Percentiles rank a stretch among this genome's conserved stretches.
Conservation (phyloP, 2,113 vertebrate species). For the cattle (Bos taurus) region DNA sequence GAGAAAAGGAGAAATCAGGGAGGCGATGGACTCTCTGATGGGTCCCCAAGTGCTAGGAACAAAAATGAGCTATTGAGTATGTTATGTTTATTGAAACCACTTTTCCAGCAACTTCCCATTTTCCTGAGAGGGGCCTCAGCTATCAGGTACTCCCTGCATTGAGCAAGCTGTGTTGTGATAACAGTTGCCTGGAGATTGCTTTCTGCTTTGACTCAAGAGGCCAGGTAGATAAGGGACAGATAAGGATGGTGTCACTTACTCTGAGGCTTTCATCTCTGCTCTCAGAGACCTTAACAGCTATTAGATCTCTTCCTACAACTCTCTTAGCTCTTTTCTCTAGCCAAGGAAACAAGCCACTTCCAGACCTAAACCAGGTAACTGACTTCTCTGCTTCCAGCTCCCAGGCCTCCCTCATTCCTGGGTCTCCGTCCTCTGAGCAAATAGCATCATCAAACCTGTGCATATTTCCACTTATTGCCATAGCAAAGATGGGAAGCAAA, state of each 20-base stretch:
- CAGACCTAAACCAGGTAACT: background rate
- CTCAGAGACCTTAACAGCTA: constrained; percentile 29
- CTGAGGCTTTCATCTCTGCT: constrained; percentile 37
- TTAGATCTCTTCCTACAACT: constrained; percentile 31
- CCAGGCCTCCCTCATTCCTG: background rate
- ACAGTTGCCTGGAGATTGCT: background rate
- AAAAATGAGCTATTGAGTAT: background rate
- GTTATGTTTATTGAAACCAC: background rate
- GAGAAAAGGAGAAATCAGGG: background rate
- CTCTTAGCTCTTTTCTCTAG: background rate
- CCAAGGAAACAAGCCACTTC: constrained; percentile 12
- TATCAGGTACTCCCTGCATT: fast-evolving
- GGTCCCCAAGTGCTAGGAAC: background rate
- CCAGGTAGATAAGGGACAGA: background rate
- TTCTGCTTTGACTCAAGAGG: background rate
- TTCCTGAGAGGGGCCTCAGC: background rate
- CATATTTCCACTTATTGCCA: background rate
- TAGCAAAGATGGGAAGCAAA: background rate
- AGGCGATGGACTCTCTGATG: background rate
- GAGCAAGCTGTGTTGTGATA: background rate
- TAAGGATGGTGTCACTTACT: background rate
- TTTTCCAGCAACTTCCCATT: background rate
- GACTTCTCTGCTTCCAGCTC: background rate
- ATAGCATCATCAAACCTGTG: background rate
- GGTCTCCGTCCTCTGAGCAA: background rate